phyloP scores from a whole-genome alignment of 2,113 vertebrate genomes.

The Hippopotamus amphibius region DNA sequence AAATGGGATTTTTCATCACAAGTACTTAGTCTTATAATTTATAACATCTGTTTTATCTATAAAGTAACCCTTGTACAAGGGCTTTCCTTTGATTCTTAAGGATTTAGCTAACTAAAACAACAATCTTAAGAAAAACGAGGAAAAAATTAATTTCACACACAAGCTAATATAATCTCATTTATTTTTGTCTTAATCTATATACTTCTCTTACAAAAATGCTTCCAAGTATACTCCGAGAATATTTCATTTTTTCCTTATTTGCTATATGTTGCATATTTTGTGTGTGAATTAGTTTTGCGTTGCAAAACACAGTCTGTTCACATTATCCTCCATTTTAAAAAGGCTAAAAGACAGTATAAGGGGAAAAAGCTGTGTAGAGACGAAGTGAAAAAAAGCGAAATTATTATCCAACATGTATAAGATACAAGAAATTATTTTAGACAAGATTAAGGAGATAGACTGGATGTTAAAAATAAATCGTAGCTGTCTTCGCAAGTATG shows the following conservation, averaged over 20 bases:
- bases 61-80: conserved; percentile 13
- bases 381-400: conserved; percentile 29
- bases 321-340: neutral
- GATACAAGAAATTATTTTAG: conserved; percentile 50
- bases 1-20: neutral
- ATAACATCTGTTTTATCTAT: conserved; percentile 37
- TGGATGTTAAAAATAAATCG: conserved; percentile 35
- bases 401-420: neutral
- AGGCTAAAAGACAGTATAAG: neutral
- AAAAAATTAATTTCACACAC: conserved; percentile 23
- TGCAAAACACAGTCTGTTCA: neutral
- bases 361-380: neutral
- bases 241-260: neutral
- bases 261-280: neutral
- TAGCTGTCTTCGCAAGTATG: conserved; percentile 18
- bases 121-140: conserved; percentile 1
- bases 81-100: conserved; percentile 43
- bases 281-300: conserved; percentile 18
- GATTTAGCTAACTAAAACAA: neutral
- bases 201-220: conserved; percentile 21
- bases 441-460: neutral
- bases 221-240: neutral
- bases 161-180: conserved; percentile 27
- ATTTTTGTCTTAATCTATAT: conserved; percentile 22
- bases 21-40: neutral